Evolutionary conservation across 2,888 invertebrate species (phyloP).

Genomic region (Argyresthia goedartella): DNA sequence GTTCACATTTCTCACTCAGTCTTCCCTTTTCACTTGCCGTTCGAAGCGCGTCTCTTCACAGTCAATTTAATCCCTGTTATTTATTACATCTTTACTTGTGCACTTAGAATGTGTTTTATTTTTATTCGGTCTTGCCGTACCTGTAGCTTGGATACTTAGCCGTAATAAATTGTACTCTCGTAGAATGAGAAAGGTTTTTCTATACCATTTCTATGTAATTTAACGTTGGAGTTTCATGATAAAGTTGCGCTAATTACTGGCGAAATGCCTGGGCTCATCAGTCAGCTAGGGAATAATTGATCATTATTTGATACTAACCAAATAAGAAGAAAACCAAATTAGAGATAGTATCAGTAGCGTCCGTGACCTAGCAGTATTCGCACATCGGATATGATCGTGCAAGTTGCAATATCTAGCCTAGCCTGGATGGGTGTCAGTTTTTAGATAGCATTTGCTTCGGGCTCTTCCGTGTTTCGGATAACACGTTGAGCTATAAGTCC

Average conservation of each 20-base stretch:
- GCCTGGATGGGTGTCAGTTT: too few species aligned
- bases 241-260: background rate
- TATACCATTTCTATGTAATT: background rate
- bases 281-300: too few species aligned
- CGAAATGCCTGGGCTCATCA: too few species aligned
- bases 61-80: conserved; percentile 64
- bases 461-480: too few species aligned
- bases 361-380: too few species aligned
- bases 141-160: background rate
- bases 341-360: too few species aligned
- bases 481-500: too few species aligned
- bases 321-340: too few species aligned
- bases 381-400: too few species aligned
- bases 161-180: background rate
- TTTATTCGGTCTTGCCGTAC: background rate
- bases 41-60: conserved; percentile 53
- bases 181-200: background rate
- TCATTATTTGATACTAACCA: too few species aligned
- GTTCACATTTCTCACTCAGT: background rate
- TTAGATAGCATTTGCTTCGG: too few species aligned
- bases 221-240: background rate
- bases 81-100: conserved; percentile 53
- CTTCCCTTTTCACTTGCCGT: conserved; percentile 14
- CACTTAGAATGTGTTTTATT: conserved; percentile 26
- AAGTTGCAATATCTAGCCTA: too few species aligned